Base-by-base conservation (phyloP, 2,113 vertebrate genomes). In the Procavia capensis region DNA sequence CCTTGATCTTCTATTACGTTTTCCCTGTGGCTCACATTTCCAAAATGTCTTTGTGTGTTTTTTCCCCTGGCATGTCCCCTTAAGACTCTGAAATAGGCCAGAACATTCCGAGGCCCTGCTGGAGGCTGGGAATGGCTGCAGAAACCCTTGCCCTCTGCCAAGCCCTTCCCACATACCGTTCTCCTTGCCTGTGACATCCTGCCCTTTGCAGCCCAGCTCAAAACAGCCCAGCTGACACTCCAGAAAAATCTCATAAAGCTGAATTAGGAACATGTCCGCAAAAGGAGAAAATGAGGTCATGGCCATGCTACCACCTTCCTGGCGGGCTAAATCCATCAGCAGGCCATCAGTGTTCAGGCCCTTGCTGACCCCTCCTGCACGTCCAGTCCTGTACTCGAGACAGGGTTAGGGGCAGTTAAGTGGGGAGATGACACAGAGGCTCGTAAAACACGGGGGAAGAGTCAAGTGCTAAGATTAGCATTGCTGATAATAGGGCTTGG, bases 211-310 rank as follows among this genome's bases (percentile, higher is more conserved):
- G 45, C 90, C 86, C 76, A n/a, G 92, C 85, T 90, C 92, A 92
- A 94, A 88, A 93, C 89, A 88, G 92, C 92, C 88, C 90, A 96
- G 96, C 97, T 94, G 97, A 97, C 85, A 34, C 79, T 78, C 95
- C 88, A 94, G 88, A 91, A 96, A 94, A 85, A 84, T 61, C 95
- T 90, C 92, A 50, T 88, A 94, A 94, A 87, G 91, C 89, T 6
- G 36, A 95, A 96, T 96, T 93, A 66, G 82, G 83, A 82, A 79
- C 92, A 81, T 61, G 85, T 92, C 82, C 80, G 70, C 81, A 2
- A 94, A 95, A 95, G 88, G 63, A 75, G 92, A 94, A 95, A 75
- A 81, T 96, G 97, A 96, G 95, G 45, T 94, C 95, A 95, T 36
- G 29, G 91, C 79, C 80, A 79, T 57, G 61, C 92, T n/a, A 47